Evolutionary conservation across 2,113 vertebrate genomes (phyloP).

Genomic region (Neogale vison): DNA sequence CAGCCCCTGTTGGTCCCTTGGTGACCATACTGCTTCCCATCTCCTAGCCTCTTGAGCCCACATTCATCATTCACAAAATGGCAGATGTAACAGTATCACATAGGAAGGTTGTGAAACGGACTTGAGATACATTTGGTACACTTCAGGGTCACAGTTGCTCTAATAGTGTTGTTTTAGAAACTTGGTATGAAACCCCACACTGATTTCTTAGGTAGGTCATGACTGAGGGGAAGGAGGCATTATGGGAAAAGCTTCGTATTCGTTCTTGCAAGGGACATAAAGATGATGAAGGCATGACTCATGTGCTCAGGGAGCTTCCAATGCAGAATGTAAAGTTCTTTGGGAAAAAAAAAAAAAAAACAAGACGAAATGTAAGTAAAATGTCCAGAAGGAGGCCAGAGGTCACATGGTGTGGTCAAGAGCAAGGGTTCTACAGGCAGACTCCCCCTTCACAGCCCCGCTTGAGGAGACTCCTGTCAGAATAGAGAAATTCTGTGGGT

Average conservation of each 20-base stretch:
- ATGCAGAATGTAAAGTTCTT: neutral
- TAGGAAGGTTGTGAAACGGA: neutral
- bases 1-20: neutral
- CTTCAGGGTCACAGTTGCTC: neutral
- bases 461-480: neutral
- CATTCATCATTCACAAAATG: neutral
- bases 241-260: neutral
- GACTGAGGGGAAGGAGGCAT: neutral
- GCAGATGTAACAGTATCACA: neutral
- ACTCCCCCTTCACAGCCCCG: neutral
- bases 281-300: neutral
- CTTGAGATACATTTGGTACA: no score
- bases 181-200: neutral
- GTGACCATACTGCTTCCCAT: neutral
- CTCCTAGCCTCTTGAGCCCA: neutral
- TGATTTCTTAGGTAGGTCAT: neutral
- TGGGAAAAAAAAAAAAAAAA: no score
- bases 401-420: accelerated
- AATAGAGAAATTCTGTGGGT: neutral
- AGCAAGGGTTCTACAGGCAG: no score
- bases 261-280: neutral
- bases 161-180: neutral
- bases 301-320: neutral
- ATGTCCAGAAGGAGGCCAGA: neutral
- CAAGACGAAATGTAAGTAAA: neutral